These are phyloP conservation scores for Triplophysa tibetana DNA, from an alignment of 2,113 vertebrate genomes.

Conservation along the genomic window DNA sequence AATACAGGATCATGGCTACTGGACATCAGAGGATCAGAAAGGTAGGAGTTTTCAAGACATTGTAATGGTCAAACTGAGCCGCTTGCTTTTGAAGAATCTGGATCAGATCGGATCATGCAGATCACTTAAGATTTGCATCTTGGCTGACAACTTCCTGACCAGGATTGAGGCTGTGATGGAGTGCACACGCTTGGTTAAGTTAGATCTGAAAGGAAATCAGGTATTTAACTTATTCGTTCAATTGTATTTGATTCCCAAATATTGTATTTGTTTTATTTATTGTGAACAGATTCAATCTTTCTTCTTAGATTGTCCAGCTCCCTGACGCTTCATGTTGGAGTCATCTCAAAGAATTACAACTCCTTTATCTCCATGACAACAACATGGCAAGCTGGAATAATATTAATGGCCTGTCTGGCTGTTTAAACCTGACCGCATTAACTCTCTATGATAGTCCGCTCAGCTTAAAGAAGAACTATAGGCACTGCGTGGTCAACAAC, in stretches of 20 bases:
- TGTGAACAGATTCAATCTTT: neutral
- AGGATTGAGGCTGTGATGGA: conserved; percentile 61
- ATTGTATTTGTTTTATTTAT: neutral
- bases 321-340: conserved; percentile 69
- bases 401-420: conserved; percentile 64
- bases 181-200: conserved; percentile 68
- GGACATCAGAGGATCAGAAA: conserved; percentile 36
- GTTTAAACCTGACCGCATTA: conserved; percentile 64
- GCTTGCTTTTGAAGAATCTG: conserved; percentile 59
- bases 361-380: conserved; percentile 74
- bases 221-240: conserved; percentile 47
- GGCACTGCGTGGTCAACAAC: conserved; percentile 67
- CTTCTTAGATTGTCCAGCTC: conserved; percentile 66
- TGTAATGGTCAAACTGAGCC: conserved; percentile 58
- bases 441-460: conserved; percentile 71
- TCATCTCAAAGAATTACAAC: conserved; percentile 60
- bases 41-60: conserved; percentile 57
- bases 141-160: conserved; percentile 69
- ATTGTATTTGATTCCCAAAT: neutral
- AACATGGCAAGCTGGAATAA: conserved; percentile 59
- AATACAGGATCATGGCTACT: conserved; percentile 31
- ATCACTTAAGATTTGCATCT: conserved; percentile 65
- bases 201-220: conserved; percentile 73
- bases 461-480: conserved; percentile 69
- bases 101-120: conserved; percentile 57